Conservation (phyloP, 2,797 vertebrate genomes). For the Megaceryle alcyon region DNA sequence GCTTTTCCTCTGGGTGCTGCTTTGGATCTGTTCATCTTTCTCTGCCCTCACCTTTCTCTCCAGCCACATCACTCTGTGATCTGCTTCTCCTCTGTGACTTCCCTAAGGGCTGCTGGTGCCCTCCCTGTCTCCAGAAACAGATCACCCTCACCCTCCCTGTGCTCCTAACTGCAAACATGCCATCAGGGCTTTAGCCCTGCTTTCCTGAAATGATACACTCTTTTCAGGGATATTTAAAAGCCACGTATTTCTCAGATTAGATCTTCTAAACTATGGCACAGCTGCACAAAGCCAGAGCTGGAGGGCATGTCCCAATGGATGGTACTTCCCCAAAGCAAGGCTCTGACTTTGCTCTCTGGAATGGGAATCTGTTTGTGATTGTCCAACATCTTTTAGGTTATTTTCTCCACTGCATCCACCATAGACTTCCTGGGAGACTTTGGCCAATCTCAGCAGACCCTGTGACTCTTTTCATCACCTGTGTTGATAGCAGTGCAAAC, state of each 20-base stretch:
- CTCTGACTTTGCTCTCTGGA: not conserved
- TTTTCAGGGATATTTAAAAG: not conserved
- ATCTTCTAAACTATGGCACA: not conserved
- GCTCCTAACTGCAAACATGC: not conserved
- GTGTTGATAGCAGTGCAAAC: not conserved
- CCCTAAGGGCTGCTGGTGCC: not conserved
- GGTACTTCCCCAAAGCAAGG: not conserved
- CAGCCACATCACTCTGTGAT: not conserved
- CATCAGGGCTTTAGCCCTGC: not conserved
- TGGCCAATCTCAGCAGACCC: not conserved
- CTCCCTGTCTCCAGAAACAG: not conserved
- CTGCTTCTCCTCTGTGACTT: not conserved
- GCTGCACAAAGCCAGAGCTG: not conserved
- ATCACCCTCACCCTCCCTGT: not conserved
- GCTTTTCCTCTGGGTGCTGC: conserved; percentile 15
- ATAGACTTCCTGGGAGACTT: not conserved
- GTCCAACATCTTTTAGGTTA: not conserved
- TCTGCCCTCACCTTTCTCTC: not conserved
- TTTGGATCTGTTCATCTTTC: not conserved
- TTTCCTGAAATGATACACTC: not conserved
- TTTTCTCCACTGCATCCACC: not conserved
- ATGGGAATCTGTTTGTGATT: not conserved
- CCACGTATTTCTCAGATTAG: not conserved
- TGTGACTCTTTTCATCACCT: not conserved
- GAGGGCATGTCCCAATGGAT: not conserved